Evolutionary conservation across 35 echinoderm and acorn worm genomes (phyloP).

Genomic region (Apostichopus parvimensis): DNA sequence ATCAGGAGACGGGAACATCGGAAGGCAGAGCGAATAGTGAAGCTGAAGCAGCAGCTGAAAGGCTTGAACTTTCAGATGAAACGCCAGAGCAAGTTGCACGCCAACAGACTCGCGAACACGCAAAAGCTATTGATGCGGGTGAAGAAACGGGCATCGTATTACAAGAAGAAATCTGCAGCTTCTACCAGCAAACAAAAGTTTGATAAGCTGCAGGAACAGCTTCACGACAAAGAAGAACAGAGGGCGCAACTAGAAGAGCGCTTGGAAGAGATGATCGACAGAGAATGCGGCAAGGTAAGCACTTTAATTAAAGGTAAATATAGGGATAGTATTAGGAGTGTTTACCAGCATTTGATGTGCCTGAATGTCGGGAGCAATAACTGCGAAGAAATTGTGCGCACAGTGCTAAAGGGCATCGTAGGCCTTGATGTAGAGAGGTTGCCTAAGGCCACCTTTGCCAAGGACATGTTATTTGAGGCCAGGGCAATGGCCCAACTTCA

Average conservation of each 20-base stretch:
- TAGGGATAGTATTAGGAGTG: constrained; percentile 37
- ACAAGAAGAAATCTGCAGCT: constrained; percentile 19
- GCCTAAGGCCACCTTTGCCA: constrained; percentile 20
- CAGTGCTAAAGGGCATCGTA: constrained; percentile 11
- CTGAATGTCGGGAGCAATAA: constrained; percentile 36
- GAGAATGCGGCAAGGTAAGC: constrained; percentile 25
- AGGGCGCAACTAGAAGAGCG: not conserved
- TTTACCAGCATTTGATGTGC: constrained; percentile 18
- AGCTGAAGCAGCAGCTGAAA: not conserved
- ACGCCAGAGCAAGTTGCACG: not conserved
- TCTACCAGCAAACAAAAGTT: not conserved
- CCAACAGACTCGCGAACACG: not conserved
- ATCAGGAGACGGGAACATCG: not conserved
- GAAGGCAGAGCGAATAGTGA: not conserved
- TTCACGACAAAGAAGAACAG: not conserved
- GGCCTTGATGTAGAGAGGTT: constrained; percentile 21
- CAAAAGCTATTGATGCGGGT: not conserved
- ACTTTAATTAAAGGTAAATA: constrained; percentile 51
- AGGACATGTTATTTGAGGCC: constrained; percentile 16
- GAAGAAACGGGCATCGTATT: constrained; percentile 9
- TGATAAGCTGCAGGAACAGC: not conserved
- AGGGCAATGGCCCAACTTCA: constrained; percentile 37
- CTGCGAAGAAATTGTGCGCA: constrained; percentile 3
- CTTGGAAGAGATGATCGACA: not conserved
- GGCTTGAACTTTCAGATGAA: too few relatives aligned